Conservation (phyloP, 2,888 invertebrate genomes). For the Dicroscelio sp. region DNA sequence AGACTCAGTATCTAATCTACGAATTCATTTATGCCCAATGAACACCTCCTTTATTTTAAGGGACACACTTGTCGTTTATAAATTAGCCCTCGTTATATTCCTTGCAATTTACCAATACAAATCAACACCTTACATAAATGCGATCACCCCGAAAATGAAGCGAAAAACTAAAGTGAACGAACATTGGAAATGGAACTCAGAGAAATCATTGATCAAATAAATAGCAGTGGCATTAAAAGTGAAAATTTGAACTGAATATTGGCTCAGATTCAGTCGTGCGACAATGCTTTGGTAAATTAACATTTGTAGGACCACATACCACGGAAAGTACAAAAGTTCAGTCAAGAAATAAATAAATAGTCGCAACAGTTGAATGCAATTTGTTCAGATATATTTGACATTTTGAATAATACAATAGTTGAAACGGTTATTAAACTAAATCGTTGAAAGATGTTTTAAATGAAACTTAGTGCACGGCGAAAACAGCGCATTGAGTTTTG, state of each 20-base stretch:
- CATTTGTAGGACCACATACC: slow-evolving; percentile 47
- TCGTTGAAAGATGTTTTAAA: too few species aligned
- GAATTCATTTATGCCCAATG: slow-evolving; percentile 64
- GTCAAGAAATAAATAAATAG: slow-evolving; percentile 64
- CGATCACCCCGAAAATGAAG: slow-evolving; percentile 47
- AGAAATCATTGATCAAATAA: background rate
- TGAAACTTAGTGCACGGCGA: slow-evolving; percentile 58
- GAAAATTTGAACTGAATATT: background rate
- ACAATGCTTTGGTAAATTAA: slow-evolving; percentile 59
- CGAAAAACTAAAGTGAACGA: slow-evolving; percentile 1
- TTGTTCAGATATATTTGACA: slow-evolving; percentile 80
- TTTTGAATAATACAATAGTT: slow-evolving; percentile 61
- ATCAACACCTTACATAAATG: slow-evolving; percentile 73
- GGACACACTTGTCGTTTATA: slow-evolving; percentile 63
- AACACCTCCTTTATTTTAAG: slow-evolving; percentile 56
- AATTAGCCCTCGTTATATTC: slow-evolving; percentile 47
- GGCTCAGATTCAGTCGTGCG: slow-evolving; percentile 50
- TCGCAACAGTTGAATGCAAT: slow-evolving; percentile 69
- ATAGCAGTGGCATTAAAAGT: too few species aligned
- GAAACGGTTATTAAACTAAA: too few species aligned
- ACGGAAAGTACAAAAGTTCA: slow-evolving; percentile 43
- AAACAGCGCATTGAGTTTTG: slow-evolving; percentile 66
- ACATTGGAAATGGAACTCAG: background rate
- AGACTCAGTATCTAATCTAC: slow-evolving; percentile 73
- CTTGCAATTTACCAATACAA: slow-evolving; percentile 50